Evolutionary conservation across 2,888 invertebrate genomes (phyloP).

Genomic region (Eupeodes luniger): DNA sequence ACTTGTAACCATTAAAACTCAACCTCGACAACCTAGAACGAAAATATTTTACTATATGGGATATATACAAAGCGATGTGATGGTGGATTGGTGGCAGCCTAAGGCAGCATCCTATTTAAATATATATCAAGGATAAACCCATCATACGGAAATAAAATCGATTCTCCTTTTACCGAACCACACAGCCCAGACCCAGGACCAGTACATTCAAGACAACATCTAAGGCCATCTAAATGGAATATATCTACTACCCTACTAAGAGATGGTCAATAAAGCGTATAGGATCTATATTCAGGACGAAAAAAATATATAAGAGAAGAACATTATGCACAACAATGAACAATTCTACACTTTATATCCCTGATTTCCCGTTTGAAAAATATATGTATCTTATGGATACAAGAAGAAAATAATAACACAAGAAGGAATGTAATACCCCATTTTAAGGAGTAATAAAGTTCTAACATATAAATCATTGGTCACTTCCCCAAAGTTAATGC

Average conservation of each 20-base stretch:
- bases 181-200: too few relatives aligned
- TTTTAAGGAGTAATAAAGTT: constrained; percentile 60
- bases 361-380: constrained; percentile 1
- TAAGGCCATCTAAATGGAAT: constrained; percentile 53
- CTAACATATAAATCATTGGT: constrained; percentile 62
- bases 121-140: constrained; percentile 47
- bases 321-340: constrained; percentile 42
- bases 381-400: background rate
- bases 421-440: constrained; percentile 49
- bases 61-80: too few relatives aligned
- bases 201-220: constrained; percentile 34
- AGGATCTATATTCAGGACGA: constrained; percentile 35
- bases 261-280: constrained; percentile 36
- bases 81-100: background rate
- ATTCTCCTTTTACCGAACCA: constrained; percentile 30
- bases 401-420: constrained; percentile 3
- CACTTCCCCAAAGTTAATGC: constrained; percentile 40
- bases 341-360: constrained; percentile 12
- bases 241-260: background rate
- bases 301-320: background rate
- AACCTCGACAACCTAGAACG: background rate
- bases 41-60: background rate
- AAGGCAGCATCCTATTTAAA: constrained; percentile 24
- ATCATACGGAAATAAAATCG: constrained; percentile 52
- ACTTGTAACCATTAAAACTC: constrained; percentile 43